A percentile compares a stretch with the other conserved stretches of the same genome.
phyloP scores from a whole-genome alignment of 1,140 invertebrate genomes.

The Sycophila sp. region DNA sequence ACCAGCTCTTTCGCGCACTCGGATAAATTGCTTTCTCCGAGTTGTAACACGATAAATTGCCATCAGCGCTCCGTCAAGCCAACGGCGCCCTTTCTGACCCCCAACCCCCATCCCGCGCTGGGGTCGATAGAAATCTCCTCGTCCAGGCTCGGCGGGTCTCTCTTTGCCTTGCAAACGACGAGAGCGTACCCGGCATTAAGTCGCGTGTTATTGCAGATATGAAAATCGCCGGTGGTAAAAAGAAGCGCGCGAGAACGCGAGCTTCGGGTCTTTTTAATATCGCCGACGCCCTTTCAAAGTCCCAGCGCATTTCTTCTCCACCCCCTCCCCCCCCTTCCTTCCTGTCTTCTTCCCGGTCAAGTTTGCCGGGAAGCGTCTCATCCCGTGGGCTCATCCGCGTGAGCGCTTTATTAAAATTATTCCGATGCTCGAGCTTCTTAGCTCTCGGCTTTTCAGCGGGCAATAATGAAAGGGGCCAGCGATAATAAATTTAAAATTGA shows the following conservation, averaged over 20 bases:
- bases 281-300: conserved; percentile 34
- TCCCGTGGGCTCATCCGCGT: conserved; percentile 9
- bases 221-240: conserved; percentile 34
- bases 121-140: conserved; percentile 22
- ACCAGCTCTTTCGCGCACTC: background rate
- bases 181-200: conserved; percentile 33
- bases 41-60: conserved; percentile 21
- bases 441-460: no score
- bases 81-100: no score
- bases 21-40: conserved; percentile 12
- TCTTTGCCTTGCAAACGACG: conserved; percentile 32
- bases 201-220: conserved; percentile 43
- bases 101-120: no score
- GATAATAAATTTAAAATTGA: no score
- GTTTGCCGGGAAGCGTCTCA: no score
- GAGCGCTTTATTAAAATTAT: conserved; percentile 58
- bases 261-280: conserved; percentile 48
- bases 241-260: background rate
- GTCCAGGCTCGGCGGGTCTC: no score
- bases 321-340: background rate
- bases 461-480: no score
- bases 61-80: background rate
- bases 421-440: no score
- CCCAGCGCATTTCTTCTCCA: conserved; percentile 11
- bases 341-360: background rate